Evolutionary conservation across 2,888 invertebrate species (phyloP), one percentile per base, ranked within the genome.

Genomic region (Meteorus colon): DNA sequence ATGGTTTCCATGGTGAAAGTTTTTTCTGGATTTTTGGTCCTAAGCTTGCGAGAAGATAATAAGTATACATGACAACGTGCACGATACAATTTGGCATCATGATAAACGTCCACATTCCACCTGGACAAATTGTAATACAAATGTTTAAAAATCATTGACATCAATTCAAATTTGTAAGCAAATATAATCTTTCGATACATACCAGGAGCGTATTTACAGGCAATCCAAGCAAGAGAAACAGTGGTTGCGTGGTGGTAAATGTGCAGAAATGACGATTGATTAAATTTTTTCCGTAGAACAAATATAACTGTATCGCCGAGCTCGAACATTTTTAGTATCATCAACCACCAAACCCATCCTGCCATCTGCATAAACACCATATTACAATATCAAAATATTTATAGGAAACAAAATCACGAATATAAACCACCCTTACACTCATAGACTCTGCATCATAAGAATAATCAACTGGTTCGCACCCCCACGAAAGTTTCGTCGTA

Each of bases 51-150:
- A 94, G 85, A 14, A 94, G 90, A 86, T 95, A 95, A 89, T 95
- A 95, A 6, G 91, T 91, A 86, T 95, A 95, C 95, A 95, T 95
- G n/a, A 95, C 86, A 4, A 95, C 91, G 83, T 95, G 95, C 1
- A 95, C 92, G 0, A 91, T 89, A 68, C 92, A 92, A 87, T 95
- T 95, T 67, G 94, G 84, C 89, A 94, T 90, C 0, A 94, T 91
- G 0, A 93, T 91, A 85, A 94, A 93, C 0, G 93, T 92, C 59
- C 93, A 91, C 89, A 93, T 92, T 24, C 93, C 94, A 84, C 94
- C 95, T 95, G 90, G 63, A 87, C 45, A 60, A 41, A 37, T 29
- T 10, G 8, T 41, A 34, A 41, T 59, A 51, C 14, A 34, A 24
- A 60, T 24, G 34, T 55, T 19, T 65, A 1, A 34, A 14, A 65